These are phyloP conservation scores for Ditylenchus dipsaci DNA, from an alignment of 1,140 invertebrate species.

Conservation along the genomic window DNA sequence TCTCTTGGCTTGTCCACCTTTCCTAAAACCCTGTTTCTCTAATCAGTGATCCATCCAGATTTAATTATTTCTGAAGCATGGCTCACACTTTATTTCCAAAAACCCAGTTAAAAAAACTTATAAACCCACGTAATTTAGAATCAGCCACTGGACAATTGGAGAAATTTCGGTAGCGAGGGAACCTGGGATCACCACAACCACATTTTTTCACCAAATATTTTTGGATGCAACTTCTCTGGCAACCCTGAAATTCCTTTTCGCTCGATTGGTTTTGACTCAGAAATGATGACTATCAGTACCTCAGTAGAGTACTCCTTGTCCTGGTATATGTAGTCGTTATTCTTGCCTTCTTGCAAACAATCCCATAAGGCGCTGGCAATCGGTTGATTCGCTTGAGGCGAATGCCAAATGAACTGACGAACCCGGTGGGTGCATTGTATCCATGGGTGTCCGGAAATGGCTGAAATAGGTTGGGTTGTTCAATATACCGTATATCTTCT, in stretches of 20 bases:
- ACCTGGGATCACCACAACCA: conserved; percentile 55
- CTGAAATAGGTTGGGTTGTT: conserved; percentile 10
- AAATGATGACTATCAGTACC: conserved; percentile 35
- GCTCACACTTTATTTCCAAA: too few relatives aligned
- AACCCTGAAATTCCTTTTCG: conserved; percentile 33
- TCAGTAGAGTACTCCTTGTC: conserved; percentile 57
- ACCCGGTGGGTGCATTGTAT: conserved; percentile 55
- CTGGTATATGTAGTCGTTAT: conserved; percentile 5
- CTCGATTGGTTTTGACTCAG: not conserved
- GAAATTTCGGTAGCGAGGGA: conserved; percentile 45
- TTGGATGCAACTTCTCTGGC: conserved; percentile 55
- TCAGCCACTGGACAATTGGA: conserved; percentile 56
- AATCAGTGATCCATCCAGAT: not conserved
- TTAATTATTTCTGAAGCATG: too few relatives aligned
- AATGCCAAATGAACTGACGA: conserved; percentile 55
- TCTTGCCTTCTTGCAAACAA: conserved; percentile 37
- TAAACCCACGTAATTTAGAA: conserved; percentile 40
- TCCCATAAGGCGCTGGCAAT: conserved; percentile 55
- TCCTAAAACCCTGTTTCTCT: not conserved
- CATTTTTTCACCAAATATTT: conserved; percentile 46
- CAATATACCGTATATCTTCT: too few relatives aligned
- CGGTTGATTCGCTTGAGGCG: conserved; percentile 51
- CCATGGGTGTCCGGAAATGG: conserved; percentile 56
- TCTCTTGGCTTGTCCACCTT: too few relatives aligned
- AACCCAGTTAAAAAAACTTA: too few relatives aligned